Conservation (phyloP, 1,140 invertebrate genomes). For the Parapsyche elsis region DNA sequence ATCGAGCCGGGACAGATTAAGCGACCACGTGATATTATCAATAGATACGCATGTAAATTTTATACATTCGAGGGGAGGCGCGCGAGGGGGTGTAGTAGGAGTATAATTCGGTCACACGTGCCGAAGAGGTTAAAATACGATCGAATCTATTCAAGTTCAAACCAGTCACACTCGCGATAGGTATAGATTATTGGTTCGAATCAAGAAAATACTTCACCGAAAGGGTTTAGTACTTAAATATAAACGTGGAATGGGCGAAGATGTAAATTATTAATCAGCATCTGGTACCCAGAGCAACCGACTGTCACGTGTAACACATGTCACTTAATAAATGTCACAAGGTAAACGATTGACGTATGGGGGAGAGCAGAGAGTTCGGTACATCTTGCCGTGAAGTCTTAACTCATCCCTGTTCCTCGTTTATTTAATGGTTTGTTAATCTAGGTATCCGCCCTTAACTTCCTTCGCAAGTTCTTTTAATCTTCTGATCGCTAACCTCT, state of each 20-base stretch:
- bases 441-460: slow-evolving; percentile 51
- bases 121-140: neutral
- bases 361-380: neutral
- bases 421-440: slow-evolving; percentile 57
- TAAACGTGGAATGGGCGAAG: neutral
- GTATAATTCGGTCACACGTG: neutral
- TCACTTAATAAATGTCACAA: slow-evolving; percentile 21
- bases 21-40: slow-evolving; percentile 17
- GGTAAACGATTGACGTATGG: slow-evolving; percentile 37
- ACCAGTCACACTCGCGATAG: no score
- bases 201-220: no score
- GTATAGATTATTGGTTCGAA: no score
- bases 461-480: neutral
- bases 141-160: no score
- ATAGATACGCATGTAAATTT: slow-evolving; percentile 31
- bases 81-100: no score
- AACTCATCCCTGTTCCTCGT: slow-evolving; percentile 37
- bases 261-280: slow-evolving; percentile 11
- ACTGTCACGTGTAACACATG: slow-evolving; percentile 20
- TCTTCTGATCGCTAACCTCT: neutral
- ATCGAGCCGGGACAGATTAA: slow-evolving; percentile 12
- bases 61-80: neutral
- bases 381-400: neutral
- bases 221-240: neutral
- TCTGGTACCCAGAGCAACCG: neutral